These are phyloP conservation scores for Platorchestia sp. DNA, from an alignment of 1,140 invertebrate genomes.

Conservation along the genomic window DNA sequence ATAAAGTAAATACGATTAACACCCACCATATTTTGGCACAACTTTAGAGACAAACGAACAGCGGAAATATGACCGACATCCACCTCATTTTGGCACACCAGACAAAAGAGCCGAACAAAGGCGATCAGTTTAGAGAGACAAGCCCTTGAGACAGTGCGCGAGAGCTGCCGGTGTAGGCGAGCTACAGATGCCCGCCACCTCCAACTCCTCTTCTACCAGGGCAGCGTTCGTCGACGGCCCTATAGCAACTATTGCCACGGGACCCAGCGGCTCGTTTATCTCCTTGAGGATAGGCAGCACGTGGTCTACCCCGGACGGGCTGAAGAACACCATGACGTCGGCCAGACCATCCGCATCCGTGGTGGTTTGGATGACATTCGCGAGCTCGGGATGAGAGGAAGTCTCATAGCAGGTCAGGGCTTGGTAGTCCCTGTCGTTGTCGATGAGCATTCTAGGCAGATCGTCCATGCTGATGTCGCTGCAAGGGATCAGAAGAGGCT, in stretches of 20 bases:
- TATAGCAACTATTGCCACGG: constrained; percentile 71
- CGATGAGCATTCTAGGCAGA: constrained; percentile 69
- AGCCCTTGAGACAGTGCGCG: constrained; percentile 54
- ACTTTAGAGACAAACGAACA: neutral
- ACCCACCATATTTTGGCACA: neutral
- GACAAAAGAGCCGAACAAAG: neutral
- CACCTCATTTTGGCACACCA: neutral
- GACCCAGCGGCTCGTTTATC: constrained; percentile 66
- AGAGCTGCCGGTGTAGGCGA: constrained; percentile 70
- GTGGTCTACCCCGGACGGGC: constrained; percentile 72
- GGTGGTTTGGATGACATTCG: constrained; percentile 68
- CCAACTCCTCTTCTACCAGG: constrained; percentile 69
- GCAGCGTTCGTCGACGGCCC: constrained; percentile 72
- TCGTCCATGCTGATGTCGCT: constrained; percentile 72
- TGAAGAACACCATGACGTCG: constrained; percentile 72
- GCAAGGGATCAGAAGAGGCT: constrained; percentile 72
- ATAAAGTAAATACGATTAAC: neutral
- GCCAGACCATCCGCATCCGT: constrained; percentile 69
- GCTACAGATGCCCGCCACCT: constrained; percentile 69
- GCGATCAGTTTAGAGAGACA: neutral
- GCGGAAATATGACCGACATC: neutral
- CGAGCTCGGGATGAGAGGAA: constrained; percentile 69
- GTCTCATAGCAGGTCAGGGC: constrained; percentile 71
- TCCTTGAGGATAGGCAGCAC: constrained; percentile 68
- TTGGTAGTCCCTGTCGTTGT: constrained; percentile 69